Evolutionary conservation across 2,797 vertebrate species (phyloP).

Genomic region (Peromyscus nudipes): DNA sequence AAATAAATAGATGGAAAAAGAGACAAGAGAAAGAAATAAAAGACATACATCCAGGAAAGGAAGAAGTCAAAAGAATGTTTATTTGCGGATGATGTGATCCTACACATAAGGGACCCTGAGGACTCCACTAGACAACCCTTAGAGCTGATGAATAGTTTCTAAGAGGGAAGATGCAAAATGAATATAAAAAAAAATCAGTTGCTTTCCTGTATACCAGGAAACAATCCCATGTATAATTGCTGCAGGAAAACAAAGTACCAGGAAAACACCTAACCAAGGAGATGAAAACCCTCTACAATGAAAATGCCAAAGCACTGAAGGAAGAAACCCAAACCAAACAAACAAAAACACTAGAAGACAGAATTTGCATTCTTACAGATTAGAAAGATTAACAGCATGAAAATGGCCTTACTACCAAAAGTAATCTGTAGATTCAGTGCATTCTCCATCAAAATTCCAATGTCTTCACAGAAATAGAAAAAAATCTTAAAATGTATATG

Average conservation of each 20-base stretch:
- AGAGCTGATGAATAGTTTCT: background rate
- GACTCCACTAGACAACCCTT: background rate
- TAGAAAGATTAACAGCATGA: background rate
- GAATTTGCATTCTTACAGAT: background rate
- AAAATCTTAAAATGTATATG: background rate
- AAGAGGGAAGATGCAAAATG: background rate
- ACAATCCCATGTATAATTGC: background rate
- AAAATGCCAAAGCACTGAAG: background rate
- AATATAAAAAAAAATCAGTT: background rate
- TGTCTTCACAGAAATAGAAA: background rate
- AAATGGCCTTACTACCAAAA: background rate
- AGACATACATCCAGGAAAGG: background rate
- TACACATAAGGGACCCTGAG: background rate
- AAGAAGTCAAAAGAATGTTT: background rate
- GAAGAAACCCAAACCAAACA: background rate
- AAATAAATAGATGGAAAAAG: background rate
- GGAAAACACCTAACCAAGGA: background rate
- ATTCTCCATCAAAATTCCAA: background rate
- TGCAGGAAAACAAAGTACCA: background rate
- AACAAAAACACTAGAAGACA: background rate
- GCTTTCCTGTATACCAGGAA: background rate
- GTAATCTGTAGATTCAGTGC: background rate
- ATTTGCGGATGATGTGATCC: background rate
- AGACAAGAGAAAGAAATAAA: background rate
- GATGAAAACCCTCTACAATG: background rate